These are phyloP conservation scores for Brenthis ino DNA, from an alignment of 2,888 invertebrate genomes.

Conservation along the genomic window DNA sequence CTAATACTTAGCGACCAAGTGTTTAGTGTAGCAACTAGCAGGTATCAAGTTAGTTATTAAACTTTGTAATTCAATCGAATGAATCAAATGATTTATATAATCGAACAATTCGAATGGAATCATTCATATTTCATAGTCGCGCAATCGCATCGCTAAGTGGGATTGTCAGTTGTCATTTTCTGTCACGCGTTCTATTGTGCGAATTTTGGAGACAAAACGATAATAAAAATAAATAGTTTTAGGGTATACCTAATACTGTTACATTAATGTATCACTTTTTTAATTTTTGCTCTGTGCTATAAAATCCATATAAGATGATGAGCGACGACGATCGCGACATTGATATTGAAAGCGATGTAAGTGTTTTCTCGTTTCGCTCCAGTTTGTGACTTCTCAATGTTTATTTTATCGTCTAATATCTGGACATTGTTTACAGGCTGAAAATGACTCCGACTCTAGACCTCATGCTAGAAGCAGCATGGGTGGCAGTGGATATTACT, in stretches of 20 bases:
- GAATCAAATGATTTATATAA: too few relatives aligned
- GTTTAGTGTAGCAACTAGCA: too few relatives aligned
- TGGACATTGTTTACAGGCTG: conserved; percentile 83
- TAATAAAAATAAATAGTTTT: conserved; percentile 36
- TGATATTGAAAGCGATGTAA: conserved; percentile 97
- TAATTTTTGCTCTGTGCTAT: conserved; percentile 28
- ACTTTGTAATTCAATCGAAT: too few relatives aligned
- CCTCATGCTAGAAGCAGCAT: conserved; percentile 84
- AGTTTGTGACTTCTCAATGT: conserved; percentile 46
- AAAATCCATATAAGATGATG: conserved; percentile 79
- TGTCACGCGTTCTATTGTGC: conserved; percentile 58
- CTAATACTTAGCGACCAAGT: too few relatives aligned
- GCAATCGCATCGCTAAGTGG: too few relatives aligned
- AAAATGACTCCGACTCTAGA: conserved; percentile 89
- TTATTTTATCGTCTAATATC: conserved; percentile 44
- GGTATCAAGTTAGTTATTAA: too few relatives aligned
- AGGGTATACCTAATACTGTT: conserved; percentile 20
- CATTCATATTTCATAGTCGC: too few relatives aligned
- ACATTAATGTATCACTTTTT: conserved; percentile 32
- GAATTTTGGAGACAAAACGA: conserved; percentile 37
- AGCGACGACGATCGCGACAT: conserved; percentile 97
- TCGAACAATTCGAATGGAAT: too few relatives aligned
- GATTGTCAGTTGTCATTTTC: conserved; percentile 44
- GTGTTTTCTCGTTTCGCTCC: conserved; percentile 61
- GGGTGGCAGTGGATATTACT: conserved; percentile 86